Evolutionary conservation across 2,888 invertebrate genomes (phyloP), one percentile per base, ranked within the genome.

Genomic region (Ferdinandea cuprea): DNA sequence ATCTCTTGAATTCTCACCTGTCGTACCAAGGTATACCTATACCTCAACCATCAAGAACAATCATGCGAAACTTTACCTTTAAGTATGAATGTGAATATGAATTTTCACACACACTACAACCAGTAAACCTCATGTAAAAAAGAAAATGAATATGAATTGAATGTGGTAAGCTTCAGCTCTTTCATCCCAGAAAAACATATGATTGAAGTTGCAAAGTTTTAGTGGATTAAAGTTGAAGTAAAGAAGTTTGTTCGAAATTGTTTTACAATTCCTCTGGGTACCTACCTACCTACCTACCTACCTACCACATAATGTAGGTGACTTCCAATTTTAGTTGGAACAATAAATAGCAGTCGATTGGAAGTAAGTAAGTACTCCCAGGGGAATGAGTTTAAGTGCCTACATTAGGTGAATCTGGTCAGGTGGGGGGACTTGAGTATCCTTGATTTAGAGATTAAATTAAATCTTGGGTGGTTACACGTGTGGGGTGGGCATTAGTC

Each of bases 61-160:
- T 72, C 58, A 65, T 71, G 58, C 35, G 71, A 78, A 78, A 78
- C 71, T 78, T 65, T 13, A 13, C 30, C 30, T 63, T 42, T 58
- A 63, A 54, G 63, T n/a, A n/a, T n/a, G n/a, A n/a, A n/a, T n/a
- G n/a, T 54, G 61, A 72, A 72, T 54, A 52, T 32, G 19, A 59
- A 50, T 40, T n/a, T 25, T 13, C 42, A 52, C 52, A 40, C 40
- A 15, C 37, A 19, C 46, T n/a, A 2, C 5, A n/a, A n/a, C n/a
- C 9, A 3, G 19, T 7, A 25, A 13, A 2, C 5, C 17, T 11
- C 3, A 3, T 21, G 32, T 44, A 15, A 3, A 0, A 3, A 2
- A 32, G 11, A 1, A 48, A 37, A 40, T 5, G 1, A 4, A 19
- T 11, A 52, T 37, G 8, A 37, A 65, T 59, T 30, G 32, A 50